Evolutionary conservation across 2,888 invertebrate genomes (phyloP), one percentile per base, ranked within the genome.

Genomic region (Dolomedes plantarius): DNA sequence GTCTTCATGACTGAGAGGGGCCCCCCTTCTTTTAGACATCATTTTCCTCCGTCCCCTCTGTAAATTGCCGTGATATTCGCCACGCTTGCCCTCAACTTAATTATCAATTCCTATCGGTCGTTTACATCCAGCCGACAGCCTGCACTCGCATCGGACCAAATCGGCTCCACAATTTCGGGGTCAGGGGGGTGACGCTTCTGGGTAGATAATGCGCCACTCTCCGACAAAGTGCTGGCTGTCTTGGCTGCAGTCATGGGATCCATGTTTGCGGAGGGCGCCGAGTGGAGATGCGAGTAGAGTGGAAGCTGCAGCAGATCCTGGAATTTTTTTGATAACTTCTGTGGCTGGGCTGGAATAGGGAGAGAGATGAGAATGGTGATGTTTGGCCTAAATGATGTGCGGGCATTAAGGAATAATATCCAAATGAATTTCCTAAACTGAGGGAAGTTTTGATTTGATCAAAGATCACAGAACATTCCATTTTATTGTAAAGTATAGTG

Each of bases 171-270:
- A 56, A 56, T 23, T 23, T 23, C 23, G 56, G 23, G 7, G 56
- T 56, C 56, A 56, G 56, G n/a, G 56, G n/a, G 56, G 56, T 56
- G 1, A 23, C 19, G 23, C 23, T 23, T 23, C 56, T 56, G 23
- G n/a, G 23, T 5, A 56, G 56, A 56, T 56, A 56, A 56, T 56
- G 11, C 56, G 2, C 23, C 56, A 56, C n/a, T n/a, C n/a, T 6
- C 56, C 23, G 56, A 56, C 56, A 56, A 56, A 56, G 56, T 19
- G 56, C 19, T 23, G n/a, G n/a, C 56, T 56, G 56, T 56, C 56
- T 56, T 56, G n/a, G n/a, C n/a, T n/a, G n/a, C 16, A 23, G 23
- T 23, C 23, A 23, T 56, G 23, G 16, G 11, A 46, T 16, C 46
- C 7, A 11, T 46, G 2, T 11, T 36, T 9, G 5, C 23, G 1